Evolutionary conservation across 2,888 invertebrate species (phyloP).

Genomic region (Leptinotarsa juncta): DNA sequence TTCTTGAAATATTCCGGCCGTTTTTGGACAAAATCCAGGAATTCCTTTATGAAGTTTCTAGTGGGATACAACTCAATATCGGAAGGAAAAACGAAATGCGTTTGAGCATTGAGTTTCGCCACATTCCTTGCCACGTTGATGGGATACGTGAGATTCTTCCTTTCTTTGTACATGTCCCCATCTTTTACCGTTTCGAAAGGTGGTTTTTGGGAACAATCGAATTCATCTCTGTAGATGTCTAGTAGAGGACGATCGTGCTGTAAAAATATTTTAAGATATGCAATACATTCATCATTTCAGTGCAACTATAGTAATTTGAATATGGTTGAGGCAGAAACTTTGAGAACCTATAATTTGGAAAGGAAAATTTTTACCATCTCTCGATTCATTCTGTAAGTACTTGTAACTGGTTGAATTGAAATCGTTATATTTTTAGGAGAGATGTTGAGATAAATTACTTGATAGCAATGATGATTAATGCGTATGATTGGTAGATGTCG

Average conservation of each 20-base stretch:
- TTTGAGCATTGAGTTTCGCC: slow-evolving; percentile 55
- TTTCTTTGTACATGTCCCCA: slow-evolving; percentile 64
- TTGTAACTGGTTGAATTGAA: too few relatives aligned
- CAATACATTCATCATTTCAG: too few relatives aligned
- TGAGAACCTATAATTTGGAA: too few relatives aligned
- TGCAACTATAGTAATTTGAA: too few relatives aligned
- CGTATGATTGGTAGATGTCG: too few relatives aligned
- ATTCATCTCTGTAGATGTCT: slow-evolving; percentile 61
- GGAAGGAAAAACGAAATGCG: slow-evolving; percentile 58
- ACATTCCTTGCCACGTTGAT: slow-evolving; percentile 59
- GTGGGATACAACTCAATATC: slow-evolving; percentile 60
- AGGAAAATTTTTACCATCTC: too few relatives aligned
- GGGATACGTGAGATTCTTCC: slow-evolving; percentile 54
- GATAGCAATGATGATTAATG: too few relatives aligned
- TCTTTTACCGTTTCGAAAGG: slow-evolving; percentile 76
- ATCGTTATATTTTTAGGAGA: too few relatives aligned
- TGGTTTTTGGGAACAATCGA: slow-evolving; percentile 77
- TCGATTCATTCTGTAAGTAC: too few relatives aligned
- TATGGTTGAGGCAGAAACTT: too few relatives aligned
- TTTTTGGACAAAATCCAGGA: slow-evolving; percentile 49
- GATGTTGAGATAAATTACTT: too few relatives aligned
- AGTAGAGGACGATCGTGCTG: slow-evolving; percentile 42
- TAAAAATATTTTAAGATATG: slow-evolving; percentile 28
- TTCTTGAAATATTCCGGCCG: slow-evolving; percentile 42
- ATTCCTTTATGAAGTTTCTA: slow-evolving; percentile 52